These are phyloP conservation scores for Caenorhabditis tropicalis DNA, from an alignment of 1,140 invertebrate species.

Conservation along the genomic window DNA sequence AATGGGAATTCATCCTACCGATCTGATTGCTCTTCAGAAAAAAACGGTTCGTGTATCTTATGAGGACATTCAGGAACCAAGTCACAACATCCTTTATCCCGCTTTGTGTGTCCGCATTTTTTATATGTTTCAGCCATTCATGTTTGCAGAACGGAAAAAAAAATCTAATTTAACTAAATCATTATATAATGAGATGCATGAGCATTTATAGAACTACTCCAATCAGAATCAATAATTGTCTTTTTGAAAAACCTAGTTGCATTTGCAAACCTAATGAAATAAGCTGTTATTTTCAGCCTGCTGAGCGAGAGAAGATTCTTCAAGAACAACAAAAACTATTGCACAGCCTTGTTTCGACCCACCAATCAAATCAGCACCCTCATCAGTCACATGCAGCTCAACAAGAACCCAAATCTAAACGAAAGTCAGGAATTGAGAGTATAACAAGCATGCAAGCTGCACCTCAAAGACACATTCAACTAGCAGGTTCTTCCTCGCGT, in stretches of 20 bases:
- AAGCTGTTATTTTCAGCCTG: neutral
- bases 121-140: too few relatives aligned
- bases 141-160: too few relatives aligned
- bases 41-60: neutral
- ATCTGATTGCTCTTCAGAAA: neutral
- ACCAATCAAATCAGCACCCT: neutral
- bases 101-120: too few relatives aligned
- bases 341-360: too few relatives aligned
- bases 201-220: too few relatives aligned
- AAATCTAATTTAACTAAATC: too few relatives aligned
- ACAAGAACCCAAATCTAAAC: neutral
- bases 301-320: neutral
- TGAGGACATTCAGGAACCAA: too few relatives aligned
- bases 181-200: too few relatives aligned
- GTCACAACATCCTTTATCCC: too few relatives aligned
- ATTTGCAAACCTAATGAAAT: too few relatives aligned
- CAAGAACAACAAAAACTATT: neutral
- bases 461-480: neutral
- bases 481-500: neutral
- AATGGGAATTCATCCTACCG: neutral
- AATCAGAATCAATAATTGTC: too few relatives aligned
- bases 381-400: neutral
- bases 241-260: too few relatives aligned
- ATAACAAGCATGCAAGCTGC: constrained; percentile 33
- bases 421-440: constrained; percentile 29